Evolutionary conservation across 2,797 vertebrate species (phyloP).

Genomic region (Semaprochilodus insignis): DNA sequence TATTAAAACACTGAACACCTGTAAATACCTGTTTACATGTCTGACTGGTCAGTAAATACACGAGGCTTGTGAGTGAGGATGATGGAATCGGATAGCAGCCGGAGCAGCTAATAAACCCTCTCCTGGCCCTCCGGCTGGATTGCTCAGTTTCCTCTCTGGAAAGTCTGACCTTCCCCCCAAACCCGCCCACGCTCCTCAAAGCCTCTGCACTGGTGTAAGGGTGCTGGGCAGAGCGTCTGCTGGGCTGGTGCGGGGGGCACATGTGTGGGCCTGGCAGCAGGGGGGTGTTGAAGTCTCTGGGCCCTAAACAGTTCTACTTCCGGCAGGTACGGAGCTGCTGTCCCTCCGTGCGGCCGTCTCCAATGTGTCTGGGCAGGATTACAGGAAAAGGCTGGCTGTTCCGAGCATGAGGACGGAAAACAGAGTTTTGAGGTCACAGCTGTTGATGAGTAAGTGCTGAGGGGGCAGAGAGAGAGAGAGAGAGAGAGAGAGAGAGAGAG

Average conservation of each 20-base stretch:
- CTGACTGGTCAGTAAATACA: not conserved
- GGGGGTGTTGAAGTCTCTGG: not conserved
- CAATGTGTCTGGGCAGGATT: conserved; percentile 28
- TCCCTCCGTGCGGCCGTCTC: conserved; percentile 7
- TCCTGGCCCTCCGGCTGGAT: conserved; percentile 20
- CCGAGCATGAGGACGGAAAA: conserved; percentile 18
- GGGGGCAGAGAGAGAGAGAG: not conserved
- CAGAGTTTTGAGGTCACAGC: conserved; percentile 46
- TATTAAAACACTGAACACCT: too few species aligned
- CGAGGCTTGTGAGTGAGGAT: not conserved
- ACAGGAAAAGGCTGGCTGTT: conserved; percentile 8
- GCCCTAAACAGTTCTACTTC: not conserved
- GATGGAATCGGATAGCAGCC: not conserved
- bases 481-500: not conserved
- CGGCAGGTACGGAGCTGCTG: not conserved
- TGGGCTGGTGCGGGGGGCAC: conserved; percentile 1
- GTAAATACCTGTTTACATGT: too few species aligned
- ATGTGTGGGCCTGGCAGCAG: conserved; percentile 18
- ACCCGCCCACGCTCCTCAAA: conserved; percentile 37
- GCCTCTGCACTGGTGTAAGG: not conserved
- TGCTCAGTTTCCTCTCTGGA: conserved; percentile 55
- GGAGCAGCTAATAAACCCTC: conserved; percentile 10
- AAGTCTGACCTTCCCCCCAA: conserved; percentile 44
- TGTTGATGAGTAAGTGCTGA: conserved; percentile 43
- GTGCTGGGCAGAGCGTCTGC: not conserved